Base-by-base conservation (phyloP, 1,140 invertebrate species). In the Caenorhabditis briggsae region DNA sequence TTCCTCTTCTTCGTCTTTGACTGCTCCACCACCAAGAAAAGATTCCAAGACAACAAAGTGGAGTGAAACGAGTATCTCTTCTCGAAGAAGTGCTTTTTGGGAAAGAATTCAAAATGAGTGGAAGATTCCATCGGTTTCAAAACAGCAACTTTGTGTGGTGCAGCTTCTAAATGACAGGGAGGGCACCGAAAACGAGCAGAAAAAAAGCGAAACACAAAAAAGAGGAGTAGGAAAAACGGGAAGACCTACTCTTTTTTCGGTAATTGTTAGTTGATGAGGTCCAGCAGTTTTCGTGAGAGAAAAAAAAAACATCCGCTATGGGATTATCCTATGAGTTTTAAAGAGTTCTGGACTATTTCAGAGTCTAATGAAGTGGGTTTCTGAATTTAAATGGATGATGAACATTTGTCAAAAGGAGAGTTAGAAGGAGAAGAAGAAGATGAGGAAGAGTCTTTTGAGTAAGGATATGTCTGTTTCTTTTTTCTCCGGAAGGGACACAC, bases 231-330 rank as follows among this genome's bases (percentile, higher is more conserved):
- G 70, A 78, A 78, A 50, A 78, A 78, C 9, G 70, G 20, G 20
- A 23, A 78, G 70, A 78, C 70, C 70, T 11, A 23, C 70, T 46
- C 11, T 33, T 33, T 70, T 78, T 78, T 50, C 9, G 46, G 70
- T 78, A 78, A 78, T 78, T 78, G 70, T 78, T 78, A 78, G 70
- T 78, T 78, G 70, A 78, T 78, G 70, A 78, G 70, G 46, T 78
- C 46, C 70, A 61, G 59, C 25, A 7, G 18, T n/a, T 58, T n/a
- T n/a, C 56, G 33, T 33, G 33, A 33, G n/a, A 25, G 25, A 61
- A 18, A 23, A 11, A 9, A 61, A 18, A 23, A 11, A 9, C n/a
- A 25, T 33, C 23, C 18, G 8, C 20, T n/a, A 25, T 61, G 20
- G 5, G 5, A 3, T 33, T 33, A 33, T 33, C 33, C 33, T 33